Base-by-base conservation (phyloP, 2,797 vertebrate genomes). In the Rhodeus uyekii region DNA sequence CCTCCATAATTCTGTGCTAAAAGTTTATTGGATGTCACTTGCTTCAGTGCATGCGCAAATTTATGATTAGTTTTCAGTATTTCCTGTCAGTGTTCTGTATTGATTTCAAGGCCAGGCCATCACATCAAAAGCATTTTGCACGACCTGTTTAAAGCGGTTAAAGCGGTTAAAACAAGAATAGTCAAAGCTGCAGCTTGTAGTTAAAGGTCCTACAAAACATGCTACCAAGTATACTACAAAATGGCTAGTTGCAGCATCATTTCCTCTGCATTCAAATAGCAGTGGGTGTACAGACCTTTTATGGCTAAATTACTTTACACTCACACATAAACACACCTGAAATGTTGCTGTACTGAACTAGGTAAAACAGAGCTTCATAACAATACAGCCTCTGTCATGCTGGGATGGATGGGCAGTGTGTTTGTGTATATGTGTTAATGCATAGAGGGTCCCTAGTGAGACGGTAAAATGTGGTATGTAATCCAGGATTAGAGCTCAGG, bases 401-500 rank as follows among this genome's bases (percentile, higher is more conserved):
- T 61, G 48, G 46, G 76, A 75, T 74, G 34, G 73, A 81, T 75
- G 24, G 76, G 36, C 44, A 36, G 68, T 75, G 74, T 78, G 74
- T 44, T 61, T 74, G 22, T 63, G 44, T 80, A 38, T 64, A 32
- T 79, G n/a, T 71, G 10, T 58, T 29, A 13, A 19, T 73, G 67
- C 74, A 80, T 74, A 69, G 65, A 79, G 55, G 65, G 83, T 88
- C 58, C 78, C 86, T 29, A 64, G 89, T 85, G 76, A 90, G 81
- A 77, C 53, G 78, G 71, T 24, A 65, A 75, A 82, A 80, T 76
- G 77, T 85, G 85, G 85, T 88, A 88, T 86, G 84, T 92, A 93
- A 94, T 93, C 91, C 90, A 83, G 89, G 90, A 93, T 93, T 93
- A 93, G 81, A 90, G 86, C 78, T 88, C 85, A 89, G 89, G 84